These are phyloP conservation scores for Sinonovacula constricta DNA, from an alignment of 1,140 invertebrate species.

Conservation along the genomic window DNA sequence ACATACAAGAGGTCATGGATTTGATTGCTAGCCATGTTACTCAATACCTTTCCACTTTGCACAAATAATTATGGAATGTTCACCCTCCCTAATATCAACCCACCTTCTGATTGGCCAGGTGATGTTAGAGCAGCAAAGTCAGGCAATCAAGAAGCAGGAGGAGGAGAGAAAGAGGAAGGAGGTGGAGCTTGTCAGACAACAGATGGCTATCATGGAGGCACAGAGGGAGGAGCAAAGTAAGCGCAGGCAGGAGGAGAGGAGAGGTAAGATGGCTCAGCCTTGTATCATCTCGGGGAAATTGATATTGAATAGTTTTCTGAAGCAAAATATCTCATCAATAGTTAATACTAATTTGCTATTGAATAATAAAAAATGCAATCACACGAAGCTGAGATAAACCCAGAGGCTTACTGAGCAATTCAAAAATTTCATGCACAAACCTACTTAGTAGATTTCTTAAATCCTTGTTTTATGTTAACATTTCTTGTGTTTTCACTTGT, in stretches of 20 bases:
- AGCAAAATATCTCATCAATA: too few species aligned
- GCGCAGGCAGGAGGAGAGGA: slow-evolving; percentile 1
- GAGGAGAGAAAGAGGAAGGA: slow-evolving; percentile 56
- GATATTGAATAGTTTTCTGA: too few species aligned
- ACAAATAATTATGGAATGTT: background rate
- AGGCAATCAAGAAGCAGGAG: slow-evolving; percentile 59
- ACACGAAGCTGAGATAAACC: too few species aligned
- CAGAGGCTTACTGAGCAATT: too few species aligned
- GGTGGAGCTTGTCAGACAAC: slow-evolving; percentile 61
- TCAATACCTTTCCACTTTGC: background rate
- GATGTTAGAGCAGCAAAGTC: slow-evolving; percentile 63
- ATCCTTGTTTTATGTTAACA: too few species aligned
- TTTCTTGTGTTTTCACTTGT: too few species aligned
- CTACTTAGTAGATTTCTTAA: too few species aligned
- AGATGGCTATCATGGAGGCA: slow-evolving; percentile 71
- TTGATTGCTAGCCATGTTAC: background rate
- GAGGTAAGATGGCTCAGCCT: too few species aligned
- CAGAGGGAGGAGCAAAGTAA: slow-evolving; percentile 58
- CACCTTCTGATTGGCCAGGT: background rate
- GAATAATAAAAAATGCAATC: too few species aligned
- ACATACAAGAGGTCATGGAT: background rate
- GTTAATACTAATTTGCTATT: too few species aligned
- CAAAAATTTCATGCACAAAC: too few species aligned
- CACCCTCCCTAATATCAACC: background rate
- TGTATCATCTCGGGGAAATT: too few species aligned